phyloP scores from a whole-genome alignment of 2,888 invertebrate species.

The Phengaris arion region DNA sequence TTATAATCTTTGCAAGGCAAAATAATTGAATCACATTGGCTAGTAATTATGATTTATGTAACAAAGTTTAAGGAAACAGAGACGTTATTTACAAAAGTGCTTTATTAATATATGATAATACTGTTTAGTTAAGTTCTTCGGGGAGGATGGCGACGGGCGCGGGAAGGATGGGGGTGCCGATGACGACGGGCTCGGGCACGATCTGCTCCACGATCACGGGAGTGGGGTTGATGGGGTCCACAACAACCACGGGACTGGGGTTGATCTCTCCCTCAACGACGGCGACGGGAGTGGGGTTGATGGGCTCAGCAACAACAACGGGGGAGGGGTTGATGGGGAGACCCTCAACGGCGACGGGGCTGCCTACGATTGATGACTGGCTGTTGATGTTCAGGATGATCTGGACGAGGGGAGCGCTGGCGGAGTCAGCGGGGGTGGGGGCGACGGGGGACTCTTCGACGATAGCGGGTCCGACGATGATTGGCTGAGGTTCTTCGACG shows the following conservation, averaged over 20 bases:
- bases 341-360: slow-evolving; percentile 9
- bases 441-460: slow-evolving; percentile 30
- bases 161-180: slow-evolving; percentile 47
- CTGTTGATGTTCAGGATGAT: slow-evolving; percentile 40
- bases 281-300: slow-evolving; percentile 33
- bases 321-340: slow-evolving; percentile 29
- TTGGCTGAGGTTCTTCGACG: slow-evolving; percentile 35
- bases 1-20: too few relatives aligned
- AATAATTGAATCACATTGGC: too few relatives aligned
- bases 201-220: slow-evolving; percentile 24
- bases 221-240: background rate
- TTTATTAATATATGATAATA: background rate
- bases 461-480: slow-evolving; percentile 38
- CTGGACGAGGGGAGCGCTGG: slow-evolving; percentile 40
- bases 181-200: slow-evolving; percentile 37
- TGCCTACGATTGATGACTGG: slow-evolving; percentile 20
- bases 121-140: slow-evolving; percentile 48
- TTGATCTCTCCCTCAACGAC: slow-evolving; percentile 32
- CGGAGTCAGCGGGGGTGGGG: slow-evolving; percentile 30
- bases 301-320: slow-evolving; percentile 27
- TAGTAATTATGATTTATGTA: too few relatives aligned
- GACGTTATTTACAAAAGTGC: slow-evolving; percentile 29
- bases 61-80: background rate
- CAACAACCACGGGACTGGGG: slow-evolving; percentile 10
- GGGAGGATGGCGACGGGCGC: slow-evolving; percentile 48